These are phyloP conservation scores for Dicycla oo DNA, from an alignment of 2,888 invertebrate genomes.

Conservation along the genomic window DNA sequence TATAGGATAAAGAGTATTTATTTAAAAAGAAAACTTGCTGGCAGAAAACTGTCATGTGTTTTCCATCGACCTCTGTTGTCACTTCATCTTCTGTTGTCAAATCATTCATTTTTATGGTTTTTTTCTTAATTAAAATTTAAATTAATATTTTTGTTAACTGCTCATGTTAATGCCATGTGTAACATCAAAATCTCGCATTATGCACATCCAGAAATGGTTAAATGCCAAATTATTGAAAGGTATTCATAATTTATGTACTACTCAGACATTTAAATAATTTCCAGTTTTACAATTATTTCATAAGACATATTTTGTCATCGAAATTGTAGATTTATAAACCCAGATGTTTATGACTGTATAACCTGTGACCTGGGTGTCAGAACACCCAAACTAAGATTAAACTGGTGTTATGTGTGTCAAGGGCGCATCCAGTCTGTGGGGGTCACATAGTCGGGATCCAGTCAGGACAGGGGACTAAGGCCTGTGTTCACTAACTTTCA, in stretches of 20 bases:
- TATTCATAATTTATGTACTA: conserved; percentile 22
- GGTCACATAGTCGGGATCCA: too few relatives aligned
- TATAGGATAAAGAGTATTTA: conserved; percentile 10
- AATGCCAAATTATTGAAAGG: conserved; percentile 58
- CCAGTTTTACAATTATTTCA: background rate
- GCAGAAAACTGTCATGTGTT: conserved; percentile 15
- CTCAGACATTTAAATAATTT: background rate
- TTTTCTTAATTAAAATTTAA: background rate
- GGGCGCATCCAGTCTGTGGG: too few relatives aligned
- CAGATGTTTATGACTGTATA: too few relatives aligned
- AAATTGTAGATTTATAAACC: too few relatives aligned
- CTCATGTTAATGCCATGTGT: background rate
- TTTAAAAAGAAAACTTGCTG: conserved; percentile 5
- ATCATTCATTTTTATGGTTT: conserved; percentile 6
- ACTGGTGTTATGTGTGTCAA: background rate
- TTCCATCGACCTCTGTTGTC: conserved; percentile 16
- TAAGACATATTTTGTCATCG: background rate
- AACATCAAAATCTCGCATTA: conserved; percentile 44
- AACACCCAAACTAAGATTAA: too few relatives aligned
- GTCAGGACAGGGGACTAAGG: too few relatives aligned
- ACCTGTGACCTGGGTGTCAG: too few relatives aligned
- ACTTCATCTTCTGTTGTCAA: background rate
- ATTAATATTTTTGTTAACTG: conserved; percentile 2
- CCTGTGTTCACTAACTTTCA: too few relatives aligned
- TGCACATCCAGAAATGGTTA: conserved; percentile 58